These are phyloP conservation scores for Hemiscyllium ocellatum DNA, from an alignment of 2,113 vertebrate genomes.

Conservation along the genomic window DNA sequence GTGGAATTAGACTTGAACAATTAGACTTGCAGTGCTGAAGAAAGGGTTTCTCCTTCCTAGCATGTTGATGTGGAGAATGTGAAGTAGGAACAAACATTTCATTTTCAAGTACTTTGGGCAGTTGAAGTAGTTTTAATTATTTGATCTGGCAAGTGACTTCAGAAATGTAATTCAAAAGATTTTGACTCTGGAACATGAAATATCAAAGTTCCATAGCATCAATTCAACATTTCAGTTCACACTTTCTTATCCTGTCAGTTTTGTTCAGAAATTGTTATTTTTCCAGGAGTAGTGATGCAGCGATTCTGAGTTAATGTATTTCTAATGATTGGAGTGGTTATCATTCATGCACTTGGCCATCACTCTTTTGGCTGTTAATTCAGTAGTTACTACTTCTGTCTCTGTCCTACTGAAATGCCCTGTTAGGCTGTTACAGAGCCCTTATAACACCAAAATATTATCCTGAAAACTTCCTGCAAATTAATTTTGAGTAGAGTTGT, in stretches of 20 bases:
- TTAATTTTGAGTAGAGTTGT: too few species aligned
- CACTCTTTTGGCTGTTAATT: neutral
- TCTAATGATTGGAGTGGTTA: neutral
- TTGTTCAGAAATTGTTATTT: too few species aligned
- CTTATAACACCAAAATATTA: neutral
- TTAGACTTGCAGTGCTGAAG: neutral
- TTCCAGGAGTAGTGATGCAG: neutral
- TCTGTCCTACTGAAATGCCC: neutral
- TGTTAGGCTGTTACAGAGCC: neutral
- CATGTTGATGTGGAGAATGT: neutral
- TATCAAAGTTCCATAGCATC: neutral
- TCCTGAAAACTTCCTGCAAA: neutral
- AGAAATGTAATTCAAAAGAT: neutral
- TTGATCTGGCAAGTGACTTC: neutral
- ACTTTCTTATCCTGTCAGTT: neutral
- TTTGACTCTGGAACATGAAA: neutral
- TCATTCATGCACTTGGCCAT: neutral
- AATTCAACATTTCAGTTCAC: neutral
- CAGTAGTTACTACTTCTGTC: neutral
- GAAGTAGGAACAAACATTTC: neutral
- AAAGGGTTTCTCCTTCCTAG: neutral
- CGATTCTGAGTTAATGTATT: neutral
- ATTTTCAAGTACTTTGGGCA: neutral
- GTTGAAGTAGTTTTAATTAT: neutral
- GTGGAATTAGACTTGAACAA: neutral